A percentile compares a stretch with the other conserved stretches of the same genome.
Conservation (phyloP, 2,888 invertebrate genomes). For the Sinohyriopsis cumingii region DNA sequence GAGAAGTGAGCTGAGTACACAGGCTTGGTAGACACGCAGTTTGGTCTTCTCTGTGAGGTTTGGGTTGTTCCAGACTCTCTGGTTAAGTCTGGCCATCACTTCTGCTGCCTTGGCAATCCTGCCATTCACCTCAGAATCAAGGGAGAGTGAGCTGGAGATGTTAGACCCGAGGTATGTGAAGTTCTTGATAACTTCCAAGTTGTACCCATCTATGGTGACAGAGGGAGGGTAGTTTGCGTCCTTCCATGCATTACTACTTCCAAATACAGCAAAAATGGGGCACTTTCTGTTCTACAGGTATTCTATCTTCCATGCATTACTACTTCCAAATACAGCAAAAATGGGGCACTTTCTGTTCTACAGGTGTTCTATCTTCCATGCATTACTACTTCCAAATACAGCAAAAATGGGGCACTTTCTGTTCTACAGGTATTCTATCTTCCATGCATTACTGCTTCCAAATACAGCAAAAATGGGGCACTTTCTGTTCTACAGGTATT, state of each 20-base stretch:
- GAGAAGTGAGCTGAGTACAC: too few species aligned
- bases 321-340: slow-evolving; percentile 95
- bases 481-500: slow-evolving; percentile 88
- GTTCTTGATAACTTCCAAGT: too few species aligned
- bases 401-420: slow-evolving; percentile 96
- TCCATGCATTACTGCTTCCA: slow-evolving; percentile 82
- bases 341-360: slow-evolving; percentile 94
- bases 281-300: slow-evolving; percentile 90
- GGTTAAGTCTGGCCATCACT: too few species aligned
- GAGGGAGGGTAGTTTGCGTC: too few species aligned
- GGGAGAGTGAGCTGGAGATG: too few species aligned
- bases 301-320: slow-evolving; percentile 77
- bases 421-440: slow-evolving; percentile 81
- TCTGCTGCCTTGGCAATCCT: too few species aligned
- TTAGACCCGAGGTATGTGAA: too few species aligned
- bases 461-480: slow-evolving; percentile 96
- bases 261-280: slow-evolving; percentile 97
- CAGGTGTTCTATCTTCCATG: slow-evolving; percentile 75
- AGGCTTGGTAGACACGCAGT: too few species aligned
- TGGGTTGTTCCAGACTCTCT: too few species aligned
- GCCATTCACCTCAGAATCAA: too few species aligned
- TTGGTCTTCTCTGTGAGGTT: too few species aligned
- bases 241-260: slow-evolving; percentile 82
- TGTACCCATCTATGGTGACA: too few species aligned
- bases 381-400: slow-evolving; percentile 89